Conservation (phyloP, 2,113 vertebrate species). For the Calonectris borealis region DNA sequence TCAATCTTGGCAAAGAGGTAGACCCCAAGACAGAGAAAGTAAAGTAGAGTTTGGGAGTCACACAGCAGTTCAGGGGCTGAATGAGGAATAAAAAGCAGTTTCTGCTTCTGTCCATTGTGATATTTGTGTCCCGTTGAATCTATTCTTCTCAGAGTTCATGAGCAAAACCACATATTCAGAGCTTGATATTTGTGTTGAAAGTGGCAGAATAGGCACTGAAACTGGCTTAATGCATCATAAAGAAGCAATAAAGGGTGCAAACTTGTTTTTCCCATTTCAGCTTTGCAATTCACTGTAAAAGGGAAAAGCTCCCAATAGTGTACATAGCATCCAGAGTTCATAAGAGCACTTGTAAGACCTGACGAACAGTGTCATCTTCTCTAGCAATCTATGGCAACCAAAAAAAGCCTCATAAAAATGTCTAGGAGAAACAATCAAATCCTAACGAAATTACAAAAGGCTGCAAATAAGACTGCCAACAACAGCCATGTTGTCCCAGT, state of each 20-base stretch:
- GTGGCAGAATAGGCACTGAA: not conserved
- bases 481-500: not conserved
- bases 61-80: not conserved
- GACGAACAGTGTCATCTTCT: not conserved
- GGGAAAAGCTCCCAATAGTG: not conserved
- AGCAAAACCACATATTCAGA: not conserved
- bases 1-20: not conserved
- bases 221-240: not conserved
- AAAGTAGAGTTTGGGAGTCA: not conserved
- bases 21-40: not conserved
- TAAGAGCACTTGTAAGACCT: not conserved
- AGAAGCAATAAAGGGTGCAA: not conserved
- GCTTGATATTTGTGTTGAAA: not conserved
- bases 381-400: not conserved
- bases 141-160: not conserved
- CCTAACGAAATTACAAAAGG: not conserved
- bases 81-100: not conserved
- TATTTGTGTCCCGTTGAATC: not conserved
- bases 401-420: not conserved
- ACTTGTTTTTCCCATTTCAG: not conserved
- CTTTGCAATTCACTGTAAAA: not conserved
- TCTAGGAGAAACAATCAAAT: not conserved
- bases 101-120: not conserved
- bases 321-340: not conserved
- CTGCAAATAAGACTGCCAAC: not conserved